Conservation (phyloP, 1,140 invertebrate genomes). For the Temnothorax longispinosus region DNA sequence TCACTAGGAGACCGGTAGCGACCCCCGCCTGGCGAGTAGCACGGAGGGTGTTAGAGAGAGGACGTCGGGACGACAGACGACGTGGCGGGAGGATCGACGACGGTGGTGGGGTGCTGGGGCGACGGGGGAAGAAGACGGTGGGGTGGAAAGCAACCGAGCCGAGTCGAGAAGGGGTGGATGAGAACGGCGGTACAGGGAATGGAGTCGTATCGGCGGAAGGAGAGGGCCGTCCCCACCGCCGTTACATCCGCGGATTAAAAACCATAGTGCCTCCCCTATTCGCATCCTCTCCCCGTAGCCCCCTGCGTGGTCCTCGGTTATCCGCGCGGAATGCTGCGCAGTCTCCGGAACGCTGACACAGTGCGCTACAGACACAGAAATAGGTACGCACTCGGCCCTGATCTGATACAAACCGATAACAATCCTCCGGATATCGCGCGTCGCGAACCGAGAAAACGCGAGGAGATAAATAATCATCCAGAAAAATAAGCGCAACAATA, state of each 20-base stretch:
- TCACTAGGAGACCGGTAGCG: constrained; percentile 77
- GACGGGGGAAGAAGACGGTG: constrained; percentile 1
- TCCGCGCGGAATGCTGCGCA: constrained; percentile 67
- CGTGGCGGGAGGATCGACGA: constrained; percentile 44
- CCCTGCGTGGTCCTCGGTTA: constrained; percentile 59
- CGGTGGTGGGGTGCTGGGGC: constrained; percentile 1
- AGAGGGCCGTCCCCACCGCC: constrained; percentile 67
- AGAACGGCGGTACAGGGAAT: neutral
- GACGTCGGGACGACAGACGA: constrained; percentile 61
- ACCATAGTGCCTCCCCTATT: constrained; percentile 75
- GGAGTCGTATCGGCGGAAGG: neutral
- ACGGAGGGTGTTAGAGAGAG: constrained; percentile 60
- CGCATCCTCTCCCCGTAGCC: constrained; percentile 34
- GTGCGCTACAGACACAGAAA: constrained; percentile 17
- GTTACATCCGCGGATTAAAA: constrained; percentile 84
- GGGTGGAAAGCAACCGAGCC: neutral
- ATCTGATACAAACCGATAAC: constrained; percentile 10
- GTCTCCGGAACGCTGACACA: constrained; percentile 49
- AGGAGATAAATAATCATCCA: neutral
- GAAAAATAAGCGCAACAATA: neutral
- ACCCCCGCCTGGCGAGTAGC: constrained; percentile 60
- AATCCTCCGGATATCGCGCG: neutral
- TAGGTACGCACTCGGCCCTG: neutral
- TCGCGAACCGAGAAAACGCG: neutral
- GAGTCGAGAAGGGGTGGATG: neutral